A percentile compares a stretch with the other conserved stretches of the same genome.
phyloP scores from a whole-genome alignment of 2,113 vertebrate genomes.

The Pygoscelis adeliae region DNA sequence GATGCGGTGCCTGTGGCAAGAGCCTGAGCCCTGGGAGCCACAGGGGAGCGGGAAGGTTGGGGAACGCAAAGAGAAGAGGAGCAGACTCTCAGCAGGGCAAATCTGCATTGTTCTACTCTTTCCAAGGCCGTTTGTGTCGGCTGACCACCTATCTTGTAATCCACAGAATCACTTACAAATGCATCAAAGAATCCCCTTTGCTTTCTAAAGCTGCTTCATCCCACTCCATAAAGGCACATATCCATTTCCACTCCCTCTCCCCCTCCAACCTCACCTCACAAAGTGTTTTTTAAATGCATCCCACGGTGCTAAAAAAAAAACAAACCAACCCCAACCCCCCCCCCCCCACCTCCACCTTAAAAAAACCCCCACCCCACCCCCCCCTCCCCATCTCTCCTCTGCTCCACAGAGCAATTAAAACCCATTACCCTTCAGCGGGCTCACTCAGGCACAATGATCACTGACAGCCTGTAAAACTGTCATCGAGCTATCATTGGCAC shows the following conservation, averaged over 20 bases:
- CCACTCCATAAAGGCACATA: background rate
- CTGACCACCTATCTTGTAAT: background rate
- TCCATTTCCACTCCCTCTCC: background rate
- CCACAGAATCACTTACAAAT: background rate
- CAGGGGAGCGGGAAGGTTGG: rapidly evolving
- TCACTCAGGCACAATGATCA: conserved; percentile 19
- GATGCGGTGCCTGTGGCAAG: background rate
- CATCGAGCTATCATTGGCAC: background rate
- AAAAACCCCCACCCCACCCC: too few species aligned
- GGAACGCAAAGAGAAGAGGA: background rate
- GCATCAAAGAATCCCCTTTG: background rate
- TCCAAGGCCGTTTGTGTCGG: background rate
- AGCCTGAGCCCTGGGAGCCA: background rate
- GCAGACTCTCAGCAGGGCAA: background rate
- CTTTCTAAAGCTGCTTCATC: background rate
- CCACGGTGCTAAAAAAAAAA: background rate
- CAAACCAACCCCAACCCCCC: too few species aligned
- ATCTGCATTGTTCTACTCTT: background rate
- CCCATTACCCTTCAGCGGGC: conserved; percentile 38
- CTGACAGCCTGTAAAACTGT: conserved; percentile 53
- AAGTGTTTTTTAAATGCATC: background rate
- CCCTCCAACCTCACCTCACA: background rate
- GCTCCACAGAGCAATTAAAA: conserved; percentile 58
- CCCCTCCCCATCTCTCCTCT: background rate
- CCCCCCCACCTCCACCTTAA: background rate